phyloP scores from a whole-genome alignment of 1,140 invertebrate species.

The Euborellia annulipes region DNA sequence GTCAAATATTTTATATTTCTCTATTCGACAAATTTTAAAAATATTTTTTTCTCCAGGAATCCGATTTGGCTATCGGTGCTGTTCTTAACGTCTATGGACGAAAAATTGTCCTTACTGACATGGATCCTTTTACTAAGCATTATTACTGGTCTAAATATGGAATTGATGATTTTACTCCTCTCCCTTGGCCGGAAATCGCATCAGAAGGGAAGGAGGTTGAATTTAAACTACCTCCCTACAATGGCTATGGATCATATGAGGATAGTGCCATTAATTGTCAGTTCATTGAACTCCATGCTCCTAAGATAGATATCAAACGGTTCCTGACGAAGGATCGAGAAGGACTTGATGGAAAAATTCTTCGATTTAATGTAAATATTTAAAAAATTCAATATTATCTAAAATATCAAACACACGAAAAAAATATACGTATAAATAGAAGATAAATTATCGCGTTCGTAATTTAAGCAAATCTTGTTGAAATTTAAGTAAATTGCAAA shows the following conservation, averaged over 20 bases:
- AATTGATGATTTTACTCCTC: constrained; percentile 33
- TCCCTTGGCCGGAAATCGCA: constrained; percentile 11
- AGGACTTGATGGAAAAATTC: constrained; percentile 56
- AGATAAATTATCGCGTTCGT: too few species aligned
- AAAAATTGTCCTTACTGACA: constrained; percentile 62
- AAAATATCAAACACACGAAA: too few species aligned
- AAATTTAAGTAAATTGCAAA: too few species aligned
- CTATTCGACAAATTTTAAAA: too few species aligned
- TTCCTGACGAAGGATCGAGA: constrained; percentile 61
- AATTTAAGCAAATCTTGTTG: too few species aligned
- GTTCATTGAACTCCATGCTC: constrained; percentile 54
- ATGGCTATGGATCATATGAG: constrained; percentile 71
- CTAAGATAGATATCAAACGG: constrained; percentile 60
- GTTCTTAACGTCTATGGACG: constrained; percentile 64
- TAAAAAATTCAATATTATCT: too few species aligned
- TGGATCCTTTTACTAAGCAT: constrained; percentile 72
- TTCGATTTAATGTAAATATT: constrained; percentile 62
- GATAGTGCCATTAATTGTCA: constrained; percentile 76
- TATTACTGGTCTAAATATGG: constrained; percentile 54
- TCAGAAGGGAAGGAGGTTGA: constrained; percentile 7
- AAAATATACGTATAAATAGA: too few species aligned
- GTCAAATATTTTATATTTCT: too few species aligned
- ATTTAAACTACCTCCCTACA: constrained; percentile 60
- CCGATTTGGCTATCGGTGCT: constrained; percentile 63
- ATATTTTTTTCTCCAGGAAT: constrained; percentile 37